These are phyloP conservation scores for Papilio helenus DNA, from an alignment of 1,140 invertebrate genomes.

Conservation along the genomic window DNA sequence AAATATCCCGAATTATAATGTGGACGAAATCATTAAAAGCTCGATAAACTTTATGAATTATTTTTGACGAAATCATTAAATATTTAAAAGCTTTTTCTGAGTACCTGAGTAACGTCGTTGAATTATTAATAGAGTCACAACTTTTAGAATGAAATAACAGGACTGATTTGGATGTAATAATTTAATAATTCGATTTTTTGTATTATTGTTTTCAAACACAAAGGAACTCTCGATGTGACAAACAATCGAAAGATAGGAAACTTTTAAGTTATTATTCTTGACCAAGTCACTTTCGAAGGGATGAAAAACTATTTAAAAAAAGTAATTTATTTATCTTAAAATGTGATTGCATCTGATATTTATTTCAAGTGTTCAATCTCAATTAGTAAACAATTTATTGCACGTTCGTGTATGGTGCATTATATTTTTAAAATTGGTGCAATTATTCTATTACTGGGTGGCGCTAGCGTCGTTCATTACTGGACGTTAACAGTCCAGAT, in stretches of 20 bases:
- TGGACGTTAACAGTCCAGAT: conserved; percentile 2
- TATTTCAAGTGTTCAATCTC: too few relatives aligned
- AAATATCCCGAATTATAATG: not conserved
- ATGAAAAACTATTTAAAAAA: too few relatives aligned
- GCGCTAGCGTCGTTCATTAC: not conserved
- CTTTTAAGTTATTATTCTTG: too few relatives aligned
- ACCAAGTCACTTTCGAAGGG: too few relatives aligned
- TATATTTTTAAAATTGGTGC: conserved; percentile 2
- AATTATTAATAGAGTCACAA: conserved; percentile 4
- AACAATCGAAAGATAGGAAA: not conserved
- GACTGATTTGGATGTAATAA: not conserved
- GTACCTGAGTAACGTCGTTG: not conserved
- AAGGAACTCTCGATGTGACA: not conserved
- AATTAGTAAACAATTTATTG: not conserved
- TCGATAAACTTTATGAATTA: not conserved
- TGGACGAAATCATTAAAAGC: conserved; percentile 2
- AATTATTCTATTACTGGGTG: not conserved
- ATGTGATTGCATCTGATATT: too few relatives aligned
- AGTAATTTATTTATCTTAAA: too few relatives aligned
- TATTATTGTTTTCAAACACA: not conserved
- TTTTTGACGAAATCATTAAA: not conserved
- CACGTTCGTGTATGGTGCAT: not conserved
- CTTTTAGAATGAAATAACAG: not conserved
- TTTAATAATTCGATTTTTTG: not conserved
- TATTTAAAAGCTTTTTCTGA: not conserved